Conservation (phyloP, 2,797 vertebrate genomes). For the Arctocebus calabarensis region DNA sequence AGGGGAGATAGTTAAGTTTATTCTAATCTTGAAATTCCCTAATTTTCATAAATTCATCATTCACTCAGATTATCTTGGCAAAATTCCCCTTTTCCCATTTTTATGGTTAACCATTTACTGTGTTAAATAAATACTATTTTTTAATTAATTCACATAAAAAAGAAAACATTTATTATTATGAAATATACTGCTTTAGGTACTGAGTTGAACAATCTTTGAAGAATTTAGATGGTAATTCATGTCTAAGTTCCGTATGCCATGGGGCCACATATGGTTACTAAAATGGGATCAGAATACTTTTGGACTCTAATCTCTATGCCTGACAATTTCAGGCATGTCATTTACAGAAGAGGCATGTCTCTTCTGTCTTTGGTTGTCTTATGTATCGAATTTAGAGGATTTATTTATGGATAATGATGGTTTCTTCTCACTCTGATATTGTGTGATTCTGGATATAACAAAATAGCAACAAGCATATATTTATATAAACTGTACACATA, state of each 20-base stretch:
- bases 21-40: constrained; percentile 9
- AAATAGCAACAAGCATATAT: constrained; percentile 76
- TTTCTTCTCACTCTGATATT: constrained; percentile 76
- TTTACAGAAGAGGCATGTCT: too few relatives aligned
- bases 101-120: constrained; percentile 30
- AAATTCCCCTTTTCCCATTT: background rate
- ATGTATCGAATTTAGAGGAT: constrained; percentile 60
- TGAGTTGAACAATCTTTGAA: background rate
- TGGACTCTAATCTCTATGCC: constrained; percentile 10
- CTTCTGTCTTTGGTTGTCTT: constrained; percentile 34
- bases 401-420: constrained; percentile 48
- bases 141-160: constrained; percentile 27
- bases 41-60: constrained; percentile 49
- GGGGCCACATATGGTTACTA: background rate
- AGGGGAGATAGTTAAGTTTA: background rate
- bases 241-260: background rate
- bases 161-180: background rate
- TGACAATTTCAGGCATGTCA: background rate
- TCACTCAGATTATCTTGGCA: background rate
- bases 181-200: background rate
- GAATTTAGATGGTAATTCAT: constrained; percentile 3
- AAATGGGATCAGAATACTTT: background rate
- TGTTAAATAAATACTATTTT: background rate
- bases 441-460: constrained; percentile 73
- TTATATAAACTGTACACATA: constrained; percentile 73